Evolutionary conservation across 2,888 invertebrate genomes (phyloP).

Genomic region (Sceliomorpha sp.): DNA sequence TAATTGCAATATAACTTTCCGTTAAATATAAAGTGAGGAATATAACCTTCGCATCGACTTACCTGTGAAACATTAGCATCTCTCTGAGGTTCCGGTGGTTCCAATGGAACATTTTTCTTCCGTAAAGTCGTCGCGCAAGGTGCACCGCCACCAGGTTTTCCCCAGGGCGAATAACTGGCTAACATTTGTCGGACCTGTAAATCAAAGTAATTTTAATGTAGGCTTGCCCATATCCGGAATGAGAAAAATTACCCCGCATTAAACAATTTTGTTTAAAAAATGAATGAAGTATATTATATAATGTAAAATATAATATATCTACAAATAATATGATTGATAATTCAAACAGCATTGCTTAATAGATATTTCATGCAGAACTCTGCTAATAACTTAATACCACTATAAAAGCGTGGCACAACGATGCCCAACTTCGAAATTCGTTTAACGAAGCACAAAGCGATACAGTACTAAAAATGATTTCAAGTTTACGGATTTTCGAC

Average conservation of each 20-base stretch:
- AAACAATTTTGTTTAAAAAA: too few relatives aligned
- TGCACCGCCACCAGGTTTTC: constrained; percentile 88
- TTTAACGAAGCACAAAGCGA: constrained; percentile 5
- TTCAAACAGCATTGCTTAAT: too few relatives aligned
- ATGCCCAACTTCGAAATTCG: background rate
- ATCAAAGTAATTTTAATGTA: constrained; percentile 26
- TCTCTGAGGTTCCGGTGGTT: constrained; percentile 79
- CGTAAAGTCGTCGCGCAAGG: constrained; percentile 85
- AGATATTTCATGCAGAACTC: too few relatives aligned
- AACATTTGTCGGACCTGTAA: constrained; percentile 85
- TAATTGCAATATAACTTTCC: too few relatives aligned
- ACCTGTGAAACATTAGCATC: constrained; percentile 45
- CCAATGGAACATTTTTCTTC: constrained; percentile 85
- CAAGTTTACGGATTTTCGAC: constrained; percentile 12
- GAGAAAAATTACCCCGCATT: too few relatives aligned
- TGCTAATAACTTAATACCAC: too few relatives aligned
- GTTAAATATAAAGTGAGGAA: too few relatives aligned
- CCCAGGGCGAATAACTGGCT: constrained; percentile 89
- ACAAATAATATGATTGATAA: constrained; percentile 7
- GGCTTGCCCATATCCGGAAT: too few relatives aligned
- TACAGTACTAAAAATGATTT: constrained; percentile 16
- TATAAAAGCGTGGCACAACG: too few relatives aligned
- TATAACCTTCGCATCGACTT: constrained; percentile 7
- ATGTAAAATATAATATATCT: constrained; percentile 1
- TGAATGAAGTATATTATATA: too few relatives aligned